Conservation (phyloP, 2,113 vertebrate genomes). For the Castor canadensis region DNA sequence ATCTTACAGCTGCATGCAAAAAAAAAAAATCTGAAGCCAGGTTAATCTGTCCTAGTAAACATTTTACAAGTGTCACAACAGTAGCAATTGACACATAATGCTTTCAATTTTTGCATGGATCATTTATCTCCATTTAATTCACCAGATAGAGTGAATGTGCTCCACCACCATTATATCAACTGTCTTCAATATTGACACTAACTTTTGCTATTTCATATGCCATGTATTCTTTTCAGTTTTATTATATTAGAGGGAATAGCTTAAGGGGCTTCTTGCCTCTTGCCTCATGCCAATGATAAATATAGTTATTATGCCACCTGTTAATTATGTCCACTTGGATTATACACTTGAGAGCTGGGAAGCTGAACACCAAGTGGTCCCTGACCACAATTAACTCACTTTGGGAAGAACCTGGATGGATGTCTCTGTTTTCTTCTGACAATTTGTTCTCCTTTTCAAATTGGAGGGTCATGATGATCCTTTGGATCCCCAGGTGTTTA, state of each 20-base stretch:
- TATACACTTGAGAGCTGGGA: neutral
- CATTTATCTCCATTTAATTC: neutral
- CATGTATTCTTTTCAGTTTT: neutral
- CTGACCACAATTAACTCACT: neutral
- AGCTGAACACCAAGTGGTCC: neutral
- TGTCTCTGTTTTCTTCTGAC: neutral
- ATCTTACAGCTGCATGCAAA: neutral
- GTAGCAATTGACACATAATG: too few relatives aligned
- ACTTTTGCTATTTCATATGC: neutral
- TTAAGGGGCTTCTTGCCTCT: neutral
- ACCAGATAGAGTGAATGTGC: neutral
- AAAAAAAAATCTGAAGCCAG: neutral
- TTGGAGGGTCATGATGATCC: neutral
- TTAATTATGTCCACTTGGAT: neutral
- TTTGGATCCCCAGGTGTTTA: neutral
- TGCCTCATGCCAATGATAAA: neutral
- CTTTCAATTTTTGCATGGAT: too few relatives aligned
- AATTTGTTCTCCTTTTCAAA: neutral
- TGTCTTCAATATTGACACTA: neutral
- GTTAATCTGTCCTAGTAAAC: neutral
- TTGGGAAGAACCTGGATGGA: neutral
- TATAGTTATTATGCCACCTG: neutral
- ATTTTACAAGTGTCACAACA: too few relatives aligned
- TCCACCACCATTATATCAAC: neutral
- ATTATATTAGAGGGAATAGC: neutral